phyloP scores from a whole-genome alignment of 2,888 invertebrate genomes.

The Operophtera brumata region DNA sequence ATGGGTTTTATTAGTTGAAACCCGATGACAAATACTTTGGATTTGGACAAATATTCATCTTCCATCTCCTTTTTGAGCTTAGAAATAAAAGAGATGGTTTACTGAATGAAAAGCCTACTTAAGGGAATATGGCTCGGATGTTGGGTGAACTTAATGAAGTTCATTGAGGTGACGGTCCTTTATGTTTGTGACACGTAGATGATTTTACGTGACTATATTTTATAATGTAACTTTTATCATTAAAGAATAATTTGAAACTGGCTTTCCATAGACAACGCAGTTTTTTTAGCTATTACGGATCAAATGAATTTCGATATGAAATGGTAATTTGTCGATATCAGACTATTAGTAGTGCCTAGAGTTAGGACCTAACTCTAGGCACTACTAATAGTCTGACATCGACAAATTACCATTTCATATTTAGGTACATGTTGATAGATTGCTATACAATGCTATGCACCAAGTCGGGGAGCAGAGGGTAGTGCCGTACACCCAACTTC shows the following conservation, averaged over 20 bases:
- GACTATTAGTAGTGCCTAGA: no score
- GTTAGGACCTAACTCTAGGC: no score
- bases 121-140: conserved; percentile 64
- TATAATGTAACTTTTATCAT: conserved; percentile 56
- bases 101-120: conserved; percentile 66
- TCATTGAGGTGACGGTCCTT: conserved; percentile 63
- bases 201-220: conserved; percentile 55
- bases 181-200: conserved; percentile 50
- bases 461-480: no score
- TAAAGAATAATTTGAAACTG: conserved; percentile 29
- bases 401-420: no score
- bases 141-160: conserved; percentile 73
- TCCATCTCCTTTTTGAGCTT: conserved; percentile 33
- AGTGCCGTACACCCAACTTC: no score
- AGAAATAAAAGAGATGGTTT: conserved; percentile 39
- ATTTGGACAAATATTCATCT: conserved; percentile 56
- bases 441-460: no score
- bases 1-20: conserved; percentile 74
- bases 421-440: no score
- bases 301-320: no score
- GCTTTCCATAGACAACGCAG: background rate
- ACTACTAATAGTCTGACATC: no score
- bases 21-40: conserved; percentile 70
- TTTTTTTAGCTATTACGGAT: background rate
- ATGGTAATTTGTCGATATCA: no score